Evolutionary conservation across 1,140 invertebrate species (phyloP).

Genomic region (Listronotus oregonensis): DNA sequence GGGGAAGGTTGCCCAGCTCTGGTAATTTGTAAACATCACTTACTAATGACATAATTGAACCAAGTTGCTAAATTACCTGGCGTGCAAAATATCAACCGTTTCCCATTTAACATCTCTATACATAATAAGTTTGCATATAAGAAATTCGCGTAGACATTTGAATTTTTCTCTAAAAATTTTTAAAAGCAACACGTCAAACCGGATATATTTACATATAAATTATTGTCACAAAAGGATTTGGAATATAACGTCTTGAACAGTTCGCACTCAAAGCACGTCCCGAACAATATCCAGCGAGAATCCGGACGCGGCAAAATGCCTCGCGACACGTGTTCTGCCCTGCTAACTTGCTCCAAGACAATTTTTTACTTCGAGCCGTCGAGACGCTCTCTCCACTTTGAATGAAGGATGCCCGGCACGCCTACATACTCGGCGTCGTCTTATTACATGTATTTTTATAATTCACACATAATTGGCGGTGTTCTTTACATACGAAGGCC

Average conservation of each 20-base stretch:
- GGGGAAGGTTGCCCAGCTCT: too few species aligned
- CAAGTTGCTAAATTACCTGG: too few species aligned
- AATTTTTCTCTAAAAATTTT: conserved; percentile 43
- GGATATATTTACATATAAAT: conserved; percentile 56
- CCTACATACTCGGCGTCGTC: conserved; percentile 5
- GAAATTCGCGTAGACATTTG: conserved; percentile 35
- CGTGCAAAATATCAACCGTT: too few species aligned
- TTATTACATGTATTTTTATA: conserved; percentile 17
- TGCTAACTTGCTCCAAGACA: conserved; percentile 36
- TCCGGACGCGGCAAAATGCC: conserved; percentile 36
- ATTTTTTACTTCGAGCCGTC: conserved; percentile 31
- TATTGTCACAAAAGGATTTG: conserved; percentile 56
- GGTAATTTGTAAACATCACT: too few species aligned
- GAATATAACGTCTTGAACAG: conserved; percentile 50
- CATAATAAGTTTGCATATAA: not conserved
- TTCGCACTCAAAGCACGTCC: conserved; percentile 47
- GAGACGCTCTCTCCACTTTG: not conserved
- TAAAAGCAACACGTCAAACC: conserved; percentile 47
- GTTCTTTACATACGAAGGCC: not conserved
- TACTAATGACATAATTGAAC: too few species aligned
- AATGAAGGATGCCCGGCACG: conserved; percentile 16
- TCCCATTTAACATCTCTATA: too few species aligned
- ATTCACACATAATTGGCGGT: conserved; percentile 16
- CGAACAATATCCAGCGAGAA: conserved; percentile 47
- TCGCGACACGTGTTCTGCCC: conserved; percentile 42